Percentiles rank a stretch among this genome's conserved stretches.
Evolutionary conservation across 2,113 vertebrate species (phyloP).

Genomic region (Oreochromis niloticus): DNA sequence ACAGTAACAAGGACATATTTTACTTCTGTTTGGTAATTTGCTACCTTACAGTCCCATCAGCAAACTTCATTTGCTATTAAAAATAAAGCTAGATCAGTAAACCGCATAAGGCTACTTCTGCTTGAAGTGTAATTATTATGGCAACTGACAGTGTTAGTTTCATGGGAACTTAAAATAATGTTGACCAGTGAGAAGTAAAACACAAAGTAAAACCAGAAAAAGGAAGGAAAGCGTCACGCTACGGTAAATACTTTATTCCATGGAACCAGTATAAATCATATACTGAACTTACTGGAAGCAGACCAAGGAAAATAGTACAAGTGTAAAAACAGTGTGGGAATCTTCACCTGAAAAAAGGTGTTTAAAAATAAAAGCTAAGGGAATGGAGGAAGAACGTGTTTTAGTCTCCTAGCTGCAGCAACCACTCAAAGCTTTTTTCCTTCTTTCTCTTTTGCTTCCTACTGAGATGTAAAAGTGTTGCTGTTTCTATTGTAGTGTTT

Average conservation of each 20-base stretch:
- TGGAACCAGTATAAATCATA: neutral
- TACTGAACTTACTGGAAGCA: conserved; percentile 36
- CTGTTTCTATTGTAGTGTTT: neutral
- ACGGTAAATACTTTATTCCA: conserved; percentile 56
- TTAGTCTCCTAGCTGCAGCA: conserved; percentile 21
- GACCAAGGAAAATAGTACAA: conserved; percentile 27
- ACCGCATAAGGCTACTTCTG: fast-evolving
- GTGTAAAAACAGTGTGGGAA: conserved; percentile 55
- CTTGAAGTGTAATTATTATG: neutral
- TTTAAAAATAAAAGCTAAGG: conserved; percentile 41
- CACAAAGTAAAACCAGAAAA: neutral
- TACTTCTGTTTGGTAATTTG: neutral
- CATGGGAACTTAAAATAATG: neutral
- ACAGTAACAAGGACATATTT: neutral
- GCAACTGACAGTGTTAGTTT: neutral
- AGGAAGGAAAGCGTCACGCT: neutral
- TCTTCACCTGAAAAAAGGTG: conserved; percentile 37
- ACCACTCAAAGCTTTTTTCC: neutral
- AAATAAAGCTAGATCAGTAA: neutral
- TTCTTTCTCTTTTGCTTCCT: conserved; percentile 1
- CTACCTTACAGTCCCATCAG: neutral
- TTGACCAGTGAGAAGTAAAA: neutral
- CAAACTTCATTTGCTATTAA: neutral
- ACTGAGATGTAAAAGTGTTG: neutral
- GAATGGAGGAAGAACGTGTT: conserved; percentile 60